Evolutionary conservation across 2,888 invertebrate genomes (phyloP).

Genomic region (Lycocerus yunnanus): DNA sequence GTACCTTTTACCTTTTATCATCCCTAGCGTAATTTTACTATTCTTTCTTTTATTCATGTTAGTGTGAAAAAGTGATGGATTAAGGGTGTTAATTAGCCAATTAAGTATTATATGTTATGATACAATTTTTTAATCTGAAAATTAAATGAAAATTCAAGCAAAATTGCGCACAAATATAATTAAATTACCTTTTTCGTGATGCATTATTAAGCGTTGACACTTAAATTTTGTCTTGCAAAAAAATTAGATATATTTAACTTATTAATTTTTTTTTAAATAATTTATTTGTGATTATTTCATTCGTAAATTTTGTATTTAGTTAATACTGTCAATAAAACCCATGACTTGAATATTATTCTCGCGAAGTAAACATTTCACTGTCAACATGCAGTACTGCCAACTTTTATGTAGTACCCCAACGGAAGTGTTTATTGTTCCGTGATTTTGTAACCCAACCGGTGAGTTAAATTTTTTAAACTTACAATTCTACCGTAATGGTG

Average conservation of each 20-base stretch:
- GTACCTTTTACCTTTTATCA: slow-evolving; percentile 53
- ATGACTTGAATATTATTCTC: slow-evolving; percentile 6
- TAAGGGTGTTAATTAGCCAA: slow-evolving; percentile 4
- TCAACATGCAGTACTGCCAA: slow-evolving; percentile 7
- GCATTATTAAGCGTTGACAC: background rate
- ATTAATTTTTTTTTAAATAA: background rate
- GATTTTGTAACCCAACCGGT: too few relatives aligned
- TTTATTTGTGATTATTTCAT: background rate
- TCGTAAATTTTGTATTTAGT: background rate
- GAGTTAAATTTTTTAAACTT: too few relatives aligned
- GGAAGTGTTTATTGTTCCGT: background rate
- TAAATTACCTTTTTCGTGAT: background rate
- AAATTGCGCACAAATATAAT: background rate
- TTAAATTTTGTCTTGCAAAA: background rate
- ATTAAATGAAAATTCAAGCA: background rate
- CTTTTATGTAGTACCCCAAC: background rate
- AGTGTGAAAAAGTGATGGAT: background rate
- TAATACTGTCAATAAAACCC: background rate
- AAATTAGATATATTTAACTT: background rate
- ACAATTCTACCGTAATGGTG: too few relatives aligned
- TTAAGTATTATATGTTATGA: background rate
- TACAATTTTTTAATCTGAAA: slow-evolving; percentile 6
- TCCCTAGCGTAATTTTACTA: slow-evolving; percentile 53
- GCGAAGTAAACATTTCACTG: slow-evolving; percentile 1
- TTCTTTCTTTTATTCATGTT: slow-evolving; percentile 44